phyloP scores from a whole-genome alignment of 2,113 vertebrate species.

The Erythrocercus mccallii region DNA sequence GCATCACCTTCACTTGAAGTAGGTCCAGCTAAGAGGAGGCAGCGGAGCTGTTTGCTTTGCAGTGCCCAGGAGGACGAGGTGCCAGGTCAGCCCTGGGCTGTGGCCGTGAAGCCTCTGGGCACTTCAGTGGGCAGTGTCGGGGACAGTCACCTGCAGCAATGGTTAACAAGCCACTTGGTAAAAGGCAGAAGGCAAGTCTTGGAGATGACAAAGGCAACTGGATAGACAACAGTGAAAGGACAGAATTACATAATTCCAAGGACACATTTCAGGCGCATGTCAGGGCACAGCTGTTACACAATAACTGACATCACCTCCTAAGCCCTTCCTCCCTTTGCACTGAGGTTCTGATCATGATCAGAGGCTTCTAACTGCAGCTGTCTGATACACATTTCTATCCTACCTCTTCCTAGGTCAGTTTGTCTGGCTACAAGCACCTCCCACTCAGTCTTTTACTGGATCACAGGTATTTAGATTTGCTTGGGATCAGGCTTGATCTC shows the following conservation, averaged over 20 bases:
- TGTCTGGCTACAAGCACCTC: background rate
- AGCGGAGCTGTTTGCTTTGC: background rate
- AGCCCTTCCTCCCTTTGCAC: background rate
- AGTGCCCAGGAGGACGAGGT: background rate
- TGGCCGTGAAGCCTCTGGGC: background rate
- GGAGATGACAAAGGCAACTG: slow-evolving; percentile 34
- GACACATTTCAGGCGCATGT: background rate
- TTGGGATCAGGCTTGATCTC: background rate
- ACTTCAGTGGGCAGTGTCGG: background rate
- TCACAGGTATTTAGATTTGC: background rate
- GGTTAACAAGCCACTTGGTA: background rate
- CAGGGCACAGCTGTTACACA: background rate
- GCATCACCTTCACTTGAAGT: background rate
- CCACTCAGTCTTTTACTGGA: background rate
- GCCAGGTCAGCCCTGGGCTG: background rate
- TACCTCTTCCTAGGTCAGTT: background rate
- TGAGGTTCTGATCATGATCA: background rate
- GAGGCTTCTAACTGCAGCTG: background rate
- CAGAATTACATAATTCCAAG: background rate
- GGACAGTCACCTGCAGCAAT: background rate
- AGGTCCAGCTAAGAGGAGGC: background rate
- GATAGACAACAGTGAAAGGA: background rate
- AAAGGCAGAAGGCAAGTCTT: slow-evolving; percentile 39
- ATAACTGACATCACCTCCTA: background rate
- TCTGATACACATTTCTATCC: background rate